Percentiles rank a stretch among this genome's conserved stretches.
Conservation (phyloP, 2,888 invertebrate genomes). For the Blastobasis lacticolella region DNA sequence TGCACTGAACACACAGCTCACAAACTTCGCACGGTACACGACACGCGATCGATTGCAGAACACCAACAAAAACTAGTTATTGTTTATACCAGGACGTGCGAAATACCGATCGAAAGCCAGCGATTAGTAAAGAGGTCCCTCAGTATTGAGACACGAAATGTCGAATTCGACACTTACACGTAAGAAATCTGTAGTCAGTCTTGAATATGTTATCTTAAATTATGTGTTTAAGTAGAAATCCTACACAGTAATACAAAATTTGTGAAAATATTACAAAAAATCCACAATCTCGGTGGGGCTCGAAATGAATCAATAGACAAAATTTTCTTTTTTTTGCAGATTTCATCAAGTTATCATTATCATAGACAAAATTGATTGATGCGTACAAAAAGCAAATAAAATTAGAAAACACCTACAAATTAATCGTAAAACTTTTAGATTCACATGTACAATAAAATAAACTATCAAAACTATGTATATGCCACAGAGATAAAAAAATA, state of each 20-base stretch:
- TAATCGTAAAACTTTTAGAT: no score
- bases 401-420: no score
- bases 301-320: conserved; percentile 69
- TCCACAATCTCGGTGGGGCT: conserved; percentile 60
- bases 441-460: no score
- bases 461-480: no score
- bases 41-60: conserved; percentile 21
- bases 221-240: conserved; percentile 25
- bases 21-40: conserved; percentile 23
- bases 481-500: no score
- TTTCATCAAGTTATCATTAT: conserved; percentile 15
- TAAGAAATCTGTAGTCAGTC: conserved; percentile 1
- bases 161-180: conserved; percentile 1
- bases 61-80: conserved; percentile 27
- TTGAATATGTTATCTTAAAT: conserved; percentile 11
- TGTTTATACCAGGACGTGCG: conserved; percentile 52
- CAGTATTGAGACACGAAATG: conserved; percentile 11
- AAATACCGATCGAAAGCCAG: conserved; percentile 52
- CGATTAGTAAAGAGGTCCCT: conserved; percentile 38
- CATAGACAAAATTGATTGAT: conserved; percentile 23
- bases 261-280: conserved; percentile 37
- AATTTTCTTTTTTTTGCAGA: conserved; percentile 23
- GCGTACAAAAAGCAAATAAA: neutral
- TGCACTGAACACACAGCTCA: conserved; percentile 27
- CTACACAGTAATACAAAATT: conserved; percentile 36